phyloP scores from a whole-genome alignment of 1,140 invertebrate genomes.

The Zaprionus vittiger region DNA sequence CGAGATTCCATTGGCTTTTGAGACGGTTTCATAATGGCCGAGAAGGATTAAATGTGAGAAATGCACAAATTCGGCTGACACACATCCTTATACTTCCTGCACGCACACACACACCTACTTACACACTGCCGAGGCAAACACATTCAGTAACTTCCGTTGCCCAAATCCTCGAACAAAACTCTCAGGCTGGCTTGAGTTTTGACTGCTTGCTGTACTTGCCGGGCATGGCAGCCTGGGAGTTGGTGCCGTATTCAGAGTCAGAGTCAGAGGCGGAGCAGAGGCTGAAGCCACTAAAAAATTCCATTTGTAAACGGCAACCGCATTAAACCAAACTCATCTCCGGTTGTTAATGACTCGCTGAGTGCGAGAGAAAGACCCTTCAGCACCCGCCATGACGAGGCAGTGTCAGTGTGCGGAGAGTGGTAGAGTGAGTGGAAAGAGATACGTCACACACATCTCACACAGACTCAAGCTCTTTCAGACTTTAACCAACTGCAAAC shows the following conservation, averaged over 20 bases:
- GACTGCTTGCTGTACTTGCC: slow-evolving; percentile 42
- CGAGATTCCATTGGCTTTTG: slow-evolving; percentile 35
- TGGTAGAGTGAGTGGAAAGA: neutral
- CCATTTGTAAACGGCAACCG: slow-evolving; percentile 79
- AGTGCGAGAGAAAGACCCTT: slow-evolving; percentile 53
- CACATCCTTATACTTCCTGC: slow-evolving; percentile 42
- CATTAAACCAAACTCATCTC: slow-evolving; percentile 82
- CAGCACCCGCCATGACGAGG: slow-evolving; percentile 29
- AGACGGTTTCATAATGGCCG: slow-evolving; percentile 9
- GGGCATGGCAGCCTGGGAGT: neutral
- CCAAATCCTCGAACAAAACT: slow-evolving; percentile 56
- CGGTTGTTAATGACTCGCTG: slow-evolving; percentile 79
- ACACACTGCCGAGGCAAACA: slow-evolving; percentile 18
- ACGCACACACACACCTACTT: slow-evolving; percentile 25
- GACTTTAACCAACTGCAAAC: slow-evolving; percentile 55
- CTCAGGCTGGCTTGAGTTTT: slow-evolving; percentile 29
- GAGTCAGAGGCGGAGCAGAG: neutral
- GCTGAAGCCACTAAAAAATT: slow-evolving; percentile 72
- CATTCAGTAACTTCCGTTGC: slow-evolving; percentile 67
- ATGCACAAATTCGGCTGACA: slow-evolving; percentile 63
- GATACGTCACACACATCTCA: neutral
- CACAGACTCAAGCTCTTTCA: slow-evolving; percentile 12
- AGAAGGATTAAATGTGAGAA: slow-evolving; percentile 66
- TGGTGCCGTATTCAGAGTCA: neutral
- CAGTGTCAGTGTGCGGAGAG: neutral